Evolutionary conservation across 2,113 vertebrate species (phyloP), one percentile per base, ranked within the genome.

Genomic region (Cryptoleucopteryx plumbea): DNA sequence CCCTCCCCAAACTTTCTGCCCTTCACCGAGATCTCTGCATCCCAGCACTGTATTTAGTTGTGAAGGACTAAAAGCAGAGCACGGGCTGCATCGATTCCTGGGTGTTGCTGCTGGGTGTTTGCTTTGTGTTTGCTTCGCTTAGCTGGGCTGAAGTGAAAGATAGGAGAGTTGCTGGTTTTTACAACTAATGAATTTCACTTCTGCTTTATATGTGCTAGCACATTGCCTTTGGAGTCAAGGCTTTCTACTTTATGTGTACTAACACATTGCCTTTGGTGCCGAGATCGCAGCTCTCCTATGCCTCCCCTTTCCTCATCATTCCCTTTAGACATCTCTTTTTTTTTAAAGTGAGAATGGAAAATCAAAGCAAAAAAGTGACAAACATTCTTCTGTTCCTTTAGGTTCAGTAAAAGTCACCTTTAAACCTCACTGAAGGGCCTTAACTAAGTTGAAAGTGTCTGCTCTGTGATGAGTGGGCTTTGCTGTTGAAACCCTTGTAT

Each of bases 1-100:
- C 21, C 21, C 21, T 11, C 43, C 50, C 26, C 5, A 25, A 66
- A 47, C 29, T 55, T 85, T 93, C 38, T 65, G 38, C 9, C 23
- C 6, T 48, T 94, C 13, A 52, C 42, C 5, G 17, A 26, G 22
- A 48, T 48, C 47, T 42, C 47, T 4, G 6, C 32, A 50, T 45
- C 42, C 65, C 0, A 0, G 23, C 2, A 0, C 36, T 63, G 7
- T 32, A 3, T 77, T 77, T 43, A 56, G 12, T 9, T 61, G 8
- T 25, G 53, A 63, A 65, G 23, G 42, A 40, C 47, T 53, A 20
- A 66, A 38, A 52, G 43, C 2, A 0, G 13, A 81, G 22, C 6
- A 0, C 0, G 1, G 23, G 23, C 50, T 70, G 22, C 22, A 22
- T 47, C 16, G 1, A 53, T 62, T 71, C 27, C 66, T 13, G 50